Base-by-base conservation (phyloP, 2,113 vertebrate genomes). In the Oriolus oriolus region DNA sequence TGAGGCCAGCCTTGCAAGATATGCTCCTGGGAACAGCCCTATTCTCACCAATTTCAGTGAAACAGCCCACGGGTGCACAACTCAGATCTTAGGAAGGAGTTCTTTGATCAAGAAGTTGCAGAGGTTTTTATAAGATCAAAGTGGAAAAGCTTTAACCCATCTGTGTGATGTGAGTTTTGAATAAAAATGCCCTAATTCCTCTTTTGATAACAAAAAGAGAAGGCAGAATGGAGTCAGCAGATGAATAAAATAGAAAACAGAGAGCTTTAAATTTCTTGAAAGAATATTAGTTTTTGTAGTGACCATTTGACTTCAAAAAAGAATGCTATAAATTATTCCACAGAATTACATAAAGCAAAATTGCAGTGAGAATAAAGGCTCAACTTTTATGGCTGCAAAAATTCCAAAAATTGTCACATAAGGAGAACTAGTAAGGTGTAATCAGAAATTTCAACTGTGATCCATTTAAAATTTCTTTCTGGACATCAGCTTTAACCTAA, bases 101-200 rank as follows among this genome's bases (percentile, higher is more conserved):
- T 81, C 87, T 96, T 94, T 93, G 86, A 95, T 90, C 84, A 78
- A 74, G 61, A 93, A 28, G 31, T 93, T 86, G 78, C 49, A 93
- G 79, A 90, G 47, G 9, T 90, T 88, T 94, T 90, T 92, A 75
- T 37, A 78, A 95, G 79, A 96, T 95, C 83, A 96, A 95, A 97
- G 90, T 84, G 28, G 52, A 90, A 92, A 84, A 88, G 68, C 68
- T 92, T 91, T 95, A 97, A 74, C 71, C 60, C 35, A 68, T 78
- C 50, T 80, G 11, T 92, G 68, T 94, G 93, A 88, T 71, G 56
- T 90, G 59, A 59, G 86, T 96, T 87, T 90, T 93, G 81, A 91
- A 91, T 85, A 66, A 91, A 95, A 93, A 90, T 88, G 56, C 28
- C n/a, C 44, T 88, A 93, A 95, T 90, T 93, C 71, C 37, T 42